A percentile compares a stretch with the other conserved stretches of the same genome.
Evolutionary conservation across 2,797 vertebrate species (phyloP).

Genomic region (Centroberyx gerrardi): DNA sequence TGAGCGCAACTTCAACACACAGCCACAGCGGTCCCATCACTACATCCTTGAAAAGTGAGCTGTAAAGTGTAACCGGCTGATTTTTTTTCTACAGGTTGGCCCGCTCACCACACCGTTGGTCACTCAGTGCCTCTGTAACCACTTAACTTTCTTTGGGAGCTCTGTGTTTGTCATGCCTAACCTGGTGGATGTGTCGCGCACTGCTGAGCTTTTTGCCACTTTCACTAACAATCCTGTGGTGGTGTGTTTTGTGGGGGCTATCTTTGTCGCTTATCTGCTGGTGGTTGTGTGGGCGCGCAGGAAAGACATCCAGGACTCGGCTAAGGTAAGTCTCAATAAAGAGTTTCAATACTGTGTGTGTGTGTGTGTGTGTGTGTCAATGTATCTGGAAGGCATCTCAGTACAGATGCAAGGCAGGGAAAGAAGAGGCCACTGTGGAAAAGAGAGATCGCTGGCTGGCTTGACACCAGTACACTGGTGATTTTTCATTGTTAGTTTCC

Average conservation of each 20-base stretch:
- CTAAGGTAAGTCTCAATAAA: conserved; percentile 85
- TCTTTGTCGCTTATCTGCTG: conserved; percentile 89
- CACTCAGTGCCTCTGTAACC: conserved; percentile 94
- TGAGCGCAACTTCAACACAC: conserved; percentile 72
- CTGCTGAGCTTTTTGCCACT: conserved; percentile 91
- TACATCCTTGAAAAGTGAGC: neutral
- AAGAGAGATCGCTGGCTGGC: too few species aligned
- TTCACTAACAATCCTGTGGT: conserved; percentile 94
- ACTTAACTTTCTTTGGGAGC: conserved; percentile 96
- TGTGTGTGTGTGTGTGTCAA: too few species aligned
- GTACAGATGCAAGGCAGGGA: too few species aligned
- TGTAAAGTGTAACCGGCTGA: neutral
- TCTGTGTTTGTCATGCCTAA: conserved; percentile 95
- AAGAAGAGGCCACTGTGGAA: too few species aligned
- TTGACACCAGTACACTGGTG: too few species aligned
- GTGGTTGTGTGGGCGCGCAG: conserved; percentile 91
- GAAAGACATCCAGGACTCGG: conserved; percentile 92
- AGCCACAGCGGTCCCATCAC: neutral
- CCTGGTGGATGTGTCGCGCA: conserved; percentile 88
- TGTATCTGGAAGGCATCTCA: too few species aligned
- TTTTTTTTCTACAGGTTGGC: conserved; percentile 88
- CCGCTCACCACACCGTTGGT: conserved; percentile 85
- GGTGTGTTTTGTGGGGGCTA: conserved; percentile 92
- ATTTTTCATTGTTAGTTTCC: too few species aligned
- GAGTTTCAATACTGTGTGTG: neutral